Evolutionary conservation across 2,888 invertebrate species (phyloP).

Genomic region (Diarsia mendica): DNA sequence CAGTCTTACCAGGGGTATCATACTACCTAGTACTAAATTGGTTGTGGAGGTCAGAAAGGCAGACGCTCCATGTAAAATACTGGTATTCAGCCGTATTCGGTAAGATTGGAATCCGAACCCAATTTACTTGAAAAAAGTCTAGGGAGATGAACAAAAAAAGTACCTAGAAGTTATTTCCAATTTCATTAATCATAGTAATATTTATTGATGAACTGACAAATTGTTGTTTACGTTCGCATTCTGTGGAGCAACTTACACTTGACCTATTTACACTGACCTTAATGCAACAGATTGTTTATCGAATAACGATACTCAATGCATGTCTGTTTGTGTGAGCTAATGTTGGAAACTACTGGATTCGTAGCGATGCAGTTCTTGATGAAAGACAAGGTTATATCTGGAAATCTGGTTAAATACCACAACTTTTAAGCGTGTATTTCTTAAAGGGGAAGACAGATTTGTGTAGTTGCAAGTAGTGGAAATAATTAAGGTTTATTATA

Average conservation of each 20-base stretch:
- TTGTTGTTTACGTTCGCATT: conserved; percentile 46
- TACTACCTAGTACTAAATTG: background rate
- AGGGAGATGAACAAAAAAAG: too few relatives aligned
- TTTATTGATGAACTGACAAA: conserved; percentile 36
- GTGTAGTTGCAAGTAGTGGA: background rate
- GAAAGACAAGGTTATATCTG: background rate
- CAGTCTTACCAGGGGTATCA: background rate
- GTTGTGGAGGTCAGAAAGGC: background rate
- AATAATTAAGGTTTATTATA: too few relatives aligned
- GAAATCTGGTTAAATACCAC: background rate
- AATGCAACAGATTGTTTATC: conserved; percentile 54
- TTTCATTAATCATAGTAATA: background rate
- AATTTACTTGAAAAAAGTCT: too few relatives aligned
- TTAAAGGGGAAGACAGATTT: background rate
- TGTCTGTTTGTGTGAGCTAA: conserved; percentile 20
- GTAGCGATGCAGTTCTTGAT: conserved; percentile 5
- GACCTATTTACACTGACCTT: conserved; percentile 62
- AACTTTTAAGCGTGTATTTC: background rate
- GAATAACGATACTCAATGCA: conserved; percentile 23
- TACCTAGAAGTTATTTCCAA: too few relatives aligned
- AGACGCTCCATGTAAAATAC: background rate
- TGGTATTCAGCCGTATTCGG: background rate
- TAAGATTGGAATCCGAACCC: too few relatives aligned
- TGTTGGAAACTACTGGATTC: conserved; percentile 15
- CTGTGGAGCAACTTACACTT: conserved; percentile 55